Evolutionary conservation across 1,140 invertebrate species (phyloP).

Genomic region (Meteorus sp.): DNA sequence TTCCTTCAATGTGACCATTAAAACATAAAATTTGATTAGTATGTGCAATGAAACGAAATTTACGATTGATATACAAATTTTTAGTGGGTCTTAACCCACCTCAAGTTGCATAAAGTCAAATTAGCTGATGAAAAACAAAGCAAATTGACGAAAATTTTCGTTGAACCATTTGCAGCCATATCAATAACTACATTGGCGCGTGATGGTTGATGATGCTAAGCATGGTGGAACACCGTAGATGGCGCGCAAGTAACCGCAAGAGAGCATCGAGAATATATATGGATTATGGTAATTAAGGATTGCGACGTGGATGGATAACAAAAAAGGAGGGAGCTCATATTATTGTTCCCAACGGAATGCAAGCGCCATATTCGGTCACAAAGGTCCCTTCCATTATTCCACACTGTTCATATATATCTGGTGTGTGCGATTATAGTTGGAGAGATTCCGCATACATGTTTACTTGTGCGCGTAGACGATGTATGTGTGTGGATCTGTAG

Average conservation of each 20-base stretch:
- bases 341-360: constrained; percentile 52
- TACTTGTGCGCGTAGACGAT: not conserved
- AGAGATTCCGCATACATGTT: not conserved
- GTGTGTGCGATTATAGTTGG: constrained; percentile 25
- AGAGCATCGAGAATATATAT: not conserved
- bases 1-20: too few species aligned
- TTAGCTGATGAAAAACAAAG: not conserved
- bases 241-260: not conserved
- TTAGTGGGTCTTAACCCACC: not conserved
- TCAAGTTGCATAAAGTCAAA: not conserved
- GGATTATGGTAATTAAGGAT: constrained; percentile 54
- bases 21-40: constrained; percentile 21
- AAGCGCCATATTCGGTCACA: constrained; percentile 49
- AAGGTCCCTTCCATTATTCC: constrained; percentile 53
- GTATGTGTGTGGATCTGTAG: constrained; percentile 16
- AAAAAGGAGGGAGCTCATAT: constrained; percentile 30
- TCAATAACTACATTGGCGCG: too few species aligned
- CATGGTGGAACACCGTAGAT: not conserved
- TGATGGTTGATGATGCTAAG: too few species aligned
- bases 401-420: constrained; percentile 39
- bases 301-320: constrained; percentile 51
- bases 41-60: constrained; percentile 1
- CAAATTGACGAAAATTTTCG: too few species aligned
- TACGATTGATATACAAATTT: constrained; percentile 3
- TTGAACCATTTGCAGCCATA: too few species aligned